A percentile compares a stretch with the other conserved stretches of the same genome.
Evolutionary conservation across 2,113 vertebrate genomes (phyloP).

Genomic region (Triplophysa siluroides): DNA sequence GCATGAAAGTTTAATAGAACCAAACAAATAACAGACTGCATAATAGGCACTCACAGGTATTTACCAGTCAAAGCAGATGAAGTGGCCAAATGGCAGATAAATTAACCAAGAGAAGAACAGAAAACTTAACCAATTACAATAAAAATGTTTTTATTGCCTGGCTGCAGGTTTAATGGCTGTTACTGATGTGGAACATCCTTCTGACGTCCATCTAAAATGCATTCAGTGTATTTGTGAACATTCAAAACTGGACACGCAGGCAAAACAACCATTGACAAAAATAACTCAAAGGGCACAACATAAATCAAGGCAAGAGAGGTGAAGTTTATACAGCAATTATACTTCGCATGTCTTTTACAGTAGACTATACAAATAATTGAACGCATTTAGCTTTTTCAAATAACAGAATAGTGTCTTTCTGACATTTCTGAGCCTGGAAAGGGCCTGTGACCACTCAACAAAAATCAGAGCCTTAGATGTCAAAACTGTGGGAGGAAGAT

Average conservation of each 20-base stretch:
- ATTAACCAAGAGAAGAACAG: not conserved
- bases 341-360: too few species aligned
- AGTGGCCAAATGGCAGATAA: not conserved
- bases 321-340: too few species aligned
- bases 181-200: not conserved
- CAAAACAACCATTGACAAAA: not conserved
- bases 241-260: not conserved
- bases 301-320: not conserved
- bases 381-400: too few species aligned
- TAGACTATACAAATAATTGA: too few species aligned
- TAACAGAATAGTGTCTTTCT: not conserved
- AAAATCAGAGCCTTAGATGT: not conserved
- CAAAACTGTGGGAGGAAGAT: not conserved
- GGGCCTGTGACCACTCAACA: not conserved
- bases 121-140: not conserved
- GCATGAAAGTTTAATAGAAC: too few species aligned
- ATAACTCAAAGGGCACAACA: not conserved
- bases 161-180: not conserved
- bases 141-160: not conserved
- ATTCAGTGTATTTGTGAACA: not conserved
- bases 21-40: too few species aligned
- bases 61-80: not conserved
- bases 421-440: not conserved
- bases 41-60: not conserved
- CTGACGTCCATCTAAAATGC: not conserved